phyloP scores from a whole-genome alignment of 1,140 invertebrate species.

The Dreissena rostriformis region DNA sequence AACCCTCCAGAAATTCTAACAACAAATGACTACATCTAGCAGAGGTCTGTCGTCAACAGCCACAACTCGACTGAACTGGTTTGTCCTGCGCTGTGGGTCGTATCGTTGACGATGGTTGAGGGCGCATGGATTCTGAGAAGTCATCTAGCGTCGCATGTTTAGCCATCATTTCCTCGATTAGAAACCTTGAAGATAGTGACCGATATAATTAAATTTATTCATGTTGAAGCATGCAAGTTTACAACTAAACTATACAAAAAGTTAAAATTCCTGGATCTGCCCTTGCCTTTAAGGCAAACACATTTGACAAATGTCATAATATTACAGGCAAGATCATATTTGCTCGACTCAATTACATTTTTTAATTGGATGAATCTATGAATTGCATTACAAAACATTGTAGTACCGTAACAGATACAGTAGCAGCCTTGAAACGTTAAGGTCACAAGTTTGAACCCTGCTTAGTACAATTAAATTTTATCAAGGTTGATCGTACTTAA shows the following conservation, averaged over 20 bases:
- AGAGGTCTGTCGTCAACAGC: conserved; percentile 60
- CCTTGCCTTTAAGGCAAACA: neutral
- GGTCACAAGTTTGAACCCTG: no score
- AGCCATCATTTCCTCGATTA: conserved; percentile 77
- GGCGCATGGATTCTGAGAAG: conserved; percentile 67
- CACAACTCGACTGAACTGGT: conserved; percentile 44
- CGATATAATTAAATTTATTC: neutral
- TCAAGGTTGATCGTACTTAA: no score
- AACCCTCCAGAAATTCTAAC: no score
- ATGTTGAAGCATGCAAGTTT: neutral
- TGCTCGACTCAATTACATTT: no score
- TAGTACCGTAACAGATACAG: no score
- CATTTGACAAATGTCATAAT: no score
- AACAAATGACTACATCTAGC: no score
- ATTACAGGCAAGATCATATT: no score
- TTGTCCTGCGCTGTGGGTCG: conserved; percentile 38
- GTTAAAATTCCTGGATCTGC: neutral
- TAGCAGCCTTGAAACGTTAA: no score
- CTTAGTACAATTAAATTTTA: no score
- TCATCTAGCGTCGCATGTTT: conserved; percentile 74
- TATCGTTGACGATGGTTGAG: conserved; percentile 38
- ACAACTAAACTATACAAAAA: neutral
- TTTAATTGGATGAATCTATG: no score
- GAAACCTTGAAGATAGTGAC: conserved; percentile 63
- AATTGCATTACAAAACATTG: no score